A percentile compares a stretch with the other conserved stretches of the same genome.
phyloP scores from a whole-genome alignment of 2,113 vertebrate genomes.

The Ophthalmotilapia sp. region DNA sequence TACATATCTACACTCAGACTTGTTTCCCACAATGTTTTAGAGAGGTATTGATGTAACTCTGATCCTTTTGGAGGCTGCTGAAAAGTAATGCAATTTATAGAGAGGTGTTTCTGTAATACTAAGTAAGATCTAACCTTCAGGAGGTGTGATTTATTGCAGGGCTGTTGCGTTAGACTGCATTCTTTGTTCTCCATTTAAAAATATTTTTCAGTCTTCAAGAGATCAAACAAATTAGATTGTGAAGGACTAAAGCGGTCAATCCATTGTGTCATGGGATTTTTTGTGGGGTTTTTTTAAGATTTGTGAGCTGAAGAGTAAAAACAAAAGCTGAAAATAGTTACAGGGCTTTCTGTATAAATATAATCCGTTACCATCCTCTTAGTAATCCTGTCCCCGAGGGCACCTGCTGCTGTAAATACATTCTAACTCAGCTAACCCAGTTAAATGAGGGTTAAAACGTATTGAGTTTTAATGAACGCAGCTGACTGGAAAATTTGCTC shows the following conservation, averaged over 20 bases:
- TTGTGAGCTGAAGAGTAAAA: background rate
- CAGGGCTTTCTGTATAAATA: background rate
- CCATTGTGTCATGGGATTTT: background rate
- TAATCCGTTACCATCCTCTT: background rate
- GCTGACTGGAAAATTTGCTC: slow-evolving; percentile 13
- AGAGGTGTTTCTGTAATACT: background rate
- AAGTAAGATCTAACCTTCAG: background rate
- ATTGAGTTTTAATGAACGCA: background rate
- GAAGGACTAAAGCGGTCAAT: background rate
- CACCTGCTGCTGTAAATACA: background rate
- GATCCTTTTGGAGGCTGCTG: background rate
- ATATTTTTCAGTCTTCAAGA: background rate
- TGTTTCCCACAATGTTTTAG: background rate
- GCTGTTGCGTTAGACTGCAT: background rate
- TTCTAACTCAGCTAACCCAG: background rate
- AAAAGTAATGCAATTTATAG: background rate
- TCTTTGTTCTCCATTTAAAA: background rate
- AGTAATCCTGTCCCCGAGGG: background rate
- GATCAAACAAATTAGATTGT: background rate
- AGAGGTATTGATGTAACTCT: background rate
- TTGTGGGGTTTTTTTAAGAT: background rate
- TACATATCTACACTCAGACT: background rate
- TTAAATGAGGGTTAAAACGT: background rate
- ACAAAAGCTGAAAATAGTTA: background rate
- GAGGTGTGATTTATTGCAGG: background rate